Percentiles rank a stretch among this genome's conserved stretches.
Conservation (phyloP, 2,113 vertebrate species). For the Larimichthys crocea region DNA sequence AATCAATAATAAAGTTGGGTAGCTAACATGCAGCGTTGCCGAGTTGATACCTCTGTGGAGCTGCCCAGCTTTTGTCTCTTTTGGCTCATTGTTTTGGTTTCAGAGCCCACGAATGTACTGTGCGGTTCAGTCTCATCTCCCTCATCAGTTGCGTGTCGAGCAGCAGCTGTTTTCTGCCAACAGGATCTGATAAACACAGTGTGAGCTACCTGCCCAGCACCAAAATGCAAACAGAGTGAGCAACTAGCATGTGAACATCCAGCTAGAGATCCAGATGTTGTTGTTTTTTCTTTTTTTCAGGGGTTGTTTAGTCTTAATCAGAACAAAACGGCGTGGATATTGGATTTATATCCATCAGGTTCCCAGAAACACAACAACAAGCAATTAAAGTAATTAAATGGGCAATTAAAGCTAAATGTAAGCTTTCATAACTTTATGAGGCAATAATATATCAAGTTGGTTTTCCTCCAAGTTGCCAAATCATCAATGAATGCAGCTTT, state of each 20-base stretch:
- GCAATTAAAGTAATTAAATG: neutral
- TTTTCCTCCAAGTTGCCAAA: neutral
- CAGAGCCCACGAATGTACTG: neutral
- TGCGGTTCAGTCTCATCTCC: neutral
- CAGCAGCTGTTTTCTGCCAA: neutral
- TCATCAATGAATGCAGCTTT: neutral
- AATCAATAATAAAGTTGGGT: neutral
- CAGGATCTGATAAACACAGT: neutral
- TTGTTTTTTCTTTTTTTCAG: neutral
- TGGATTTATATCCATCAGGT: neutral
- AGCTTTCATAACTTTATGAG: neutral
- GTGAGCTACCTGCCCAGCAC: neutral
- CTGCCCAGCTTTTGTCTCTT: neutral
- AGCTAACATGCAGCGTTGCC: neutral
- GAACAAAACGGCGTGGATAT: neutral
- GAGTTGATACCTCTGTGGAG: neutral
- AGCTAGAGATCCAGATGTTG: neutral
- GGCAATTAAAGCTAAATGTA: neutral
- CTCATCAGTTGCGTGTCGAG: neutral
- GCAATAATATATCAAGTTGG: neutral
- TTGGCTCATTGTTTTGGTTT: constrained; percentile 4
- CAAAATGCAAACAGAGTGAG: constrained; percentile 1
- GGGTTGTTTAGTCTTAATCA: neutral
- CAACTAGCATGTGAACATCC: neutral
- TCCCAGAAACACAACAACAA: neutral